A percentile compares a stretch with the other conserved stretches of the same genome.
Conservation (phyloP, 2,888 invertebrate species). For the Pandemis heparana region DNA sequence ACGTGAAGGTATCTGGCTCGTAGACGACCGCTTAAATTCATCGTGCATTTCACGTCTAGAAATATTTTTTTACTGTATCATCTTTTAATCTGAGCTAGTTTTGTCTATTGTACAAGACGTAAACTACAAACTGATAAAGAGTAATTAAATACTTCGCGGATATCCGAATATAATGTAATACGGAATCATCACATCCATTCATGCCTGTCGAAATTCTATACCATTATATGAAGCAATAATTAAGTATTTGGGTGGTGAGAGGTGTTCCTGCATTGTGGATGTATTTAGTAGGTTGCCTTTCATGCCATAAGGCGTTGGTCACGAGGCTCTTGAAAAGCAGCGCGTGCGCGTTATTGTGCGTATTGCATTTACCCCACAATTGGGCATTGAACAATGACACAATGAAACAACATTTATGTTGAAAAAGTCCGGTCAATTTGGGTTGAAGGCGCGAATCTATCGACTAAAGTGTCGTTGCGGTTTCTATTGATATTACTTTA, state of each 20-base stretch:
- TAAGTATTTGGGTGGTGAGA: conserved; percentile 44
- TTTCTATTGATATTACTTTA: conserved; percentile 3
- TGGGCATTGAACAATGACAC: conserved; percentile 36
- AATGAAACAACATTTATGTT: conserved; percentile 43
- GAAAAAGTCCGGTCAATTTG: conserved; percentile 46
- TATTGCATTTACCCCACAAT: conserved; percentile 46
- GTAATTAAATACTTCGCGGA: neutral
- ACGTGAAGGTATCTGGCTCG: neutral
- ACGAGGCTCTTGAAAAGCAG: conserved; percentile 55
- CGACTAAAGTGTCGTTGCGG: conserved; percentile 6
- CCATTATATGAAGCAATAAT: conserved; percentile 29
- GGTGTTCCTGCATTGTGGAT: conserved; percentile 39
- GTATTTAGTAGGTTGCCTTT: conserved; percentile 44
- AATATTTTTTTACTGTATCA: neutral
- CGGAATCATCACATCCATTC: neutral
- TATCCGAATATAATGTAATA: neutral
- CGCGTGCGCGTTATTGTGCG: conserved; percentile 49
- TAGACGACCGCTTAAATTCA: neutral
- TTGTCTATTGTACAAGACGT: neutral
- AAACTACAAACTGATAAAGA: neutral
- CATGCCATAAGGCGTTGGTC: conserved; percentile 65
- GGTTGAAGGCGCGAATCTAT: conserved; percentile 55
- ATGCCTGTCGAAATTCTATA: conserved; percentile 9
- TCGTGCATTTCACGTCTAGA: neutral
- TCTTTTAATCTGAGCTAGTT: neutral